Conservation (phyloP, 2,797 vertebrate species). For the Caiman crocodilus region DNA sequence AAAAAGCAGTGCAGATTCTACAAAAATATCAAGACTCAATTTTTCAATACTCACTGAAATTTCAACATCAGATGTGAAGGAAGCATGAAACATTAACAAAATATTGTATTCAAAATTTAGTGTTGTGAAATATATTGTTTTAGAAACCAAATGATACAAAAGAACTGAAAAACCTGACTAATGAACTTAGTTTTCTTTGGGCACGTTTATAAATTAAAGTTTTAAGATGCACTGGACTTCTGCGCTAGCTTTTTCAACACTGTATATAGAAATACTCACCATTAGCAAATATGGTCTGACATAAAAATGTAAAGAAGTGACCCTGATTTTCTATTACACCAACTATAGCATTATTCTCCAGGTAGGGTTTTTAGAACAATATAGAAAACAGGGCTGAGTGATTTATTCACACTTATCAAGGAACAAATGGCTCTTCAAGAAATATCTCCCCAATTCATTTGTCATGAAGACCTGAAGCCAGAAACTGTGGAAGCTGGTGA, state of each 20-base stretch:
- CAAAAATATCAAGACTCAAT: background rate
- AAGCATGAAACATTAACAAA: slow-evolving; percentile 46
- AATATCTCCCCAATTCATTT: slow-evolving; percentile 8
- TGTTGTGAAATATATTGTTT: slow-evolving; percentile 10
- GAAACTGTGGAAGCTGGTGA: background rate
- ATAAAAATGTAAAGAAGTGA: background rate
- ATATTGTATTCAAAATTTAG: slow-evolving; percentile 30
- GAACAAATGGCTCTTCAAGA: slow-evolving; percentile 1
- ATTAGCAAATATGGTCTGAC: background rate
- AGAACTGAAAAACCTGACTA: background rate
- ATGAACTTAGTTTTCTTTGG: background rate
- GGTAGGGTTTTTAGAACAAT: background rate
- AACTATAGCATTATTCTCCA: background rate
- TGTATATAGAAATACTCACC: background rate
- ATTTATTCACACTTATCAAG: slow-evolving; percentile 24
- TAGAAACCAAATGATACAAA: slow-evolving; percentile 20
- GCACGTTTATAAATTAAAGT: background rate
- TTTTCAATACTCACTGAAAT: slow-evolving; percentile 24
- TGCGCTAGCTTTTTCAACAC: background rate
- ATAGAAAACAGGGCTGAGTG: background rate
- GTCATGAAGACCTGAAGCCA: slow-evolving; percentile 11
- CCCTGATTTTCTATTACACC: slow-evolving; percentile 14
- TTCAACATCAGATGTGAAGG: slow-evolving; percentile 18
- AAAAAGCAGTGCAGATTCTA: slow-evolving; percentile 1
- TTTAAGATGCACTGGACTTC: background rate